phyloP scores from a whole-genome alignment of 1,140 invertebrate species.

The Drosophila kikkawai region DNA sequence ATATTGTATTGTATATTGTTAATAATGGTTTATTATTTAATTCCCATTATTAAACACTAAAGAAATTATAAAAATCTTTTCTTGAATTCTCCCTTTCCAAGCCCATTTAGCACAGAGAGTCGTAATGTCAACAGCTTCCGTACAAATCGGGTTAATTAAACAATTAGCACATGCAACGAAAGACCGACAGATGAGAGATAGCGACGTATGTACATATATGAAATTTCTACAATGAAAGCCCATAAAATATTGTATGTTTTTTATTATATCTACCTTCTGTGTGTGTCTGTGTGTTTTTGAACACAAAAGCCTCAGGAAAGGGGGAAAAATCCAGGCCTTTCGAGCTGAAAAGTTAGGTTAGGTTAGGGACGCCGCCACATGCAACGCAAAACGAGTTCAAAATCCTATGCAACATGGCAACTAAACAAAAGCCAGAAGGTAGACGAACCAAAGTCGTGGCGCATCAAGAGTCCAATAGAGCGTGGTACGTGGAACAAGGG shows the following conservation, averaged over 20 bases:
- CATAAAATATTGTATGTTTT: slow-evolving; percentile 35
- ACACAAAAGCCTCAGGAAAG: slow-evolving; percentile 37
- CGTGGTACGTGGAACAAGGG: slow-evolving; percentile 40
- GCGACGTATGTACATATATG: background rate
- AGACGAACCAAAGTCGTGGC: slow-evolving; percentile 72
- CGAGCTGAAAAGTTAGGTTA: slow-evolving; percentile 74
- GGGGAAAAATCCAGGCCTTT: slow-evolving; percentile 54
- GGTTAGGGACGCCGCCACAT: slow-evolving; percentile 81
- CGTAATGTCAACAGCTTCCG: slow-evolving; percentile 33
- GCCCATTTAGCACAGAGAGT: background rate
- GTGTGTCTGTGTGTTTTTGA: slow-evolving; percentile 4
- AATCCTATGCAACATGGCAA: slow-evolving; percentile 83
- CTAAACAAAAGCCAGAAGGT: slow-evolving; percentile 71
- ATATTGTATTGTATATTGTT: no score
- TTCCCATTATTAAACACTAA: background rate
- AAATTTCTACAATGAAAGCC: slow-evolving; percentile 32
- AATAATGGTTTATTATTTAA: background rate
- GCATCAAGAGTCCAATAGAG: slow-evolving; percentile 67
- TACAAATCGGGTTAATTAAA: slow-evolving; percentile 51
- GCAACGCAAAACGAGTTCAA: slow-evolving; percentile 77
- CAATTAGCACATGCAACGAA: slow-evolving; percentile 59
- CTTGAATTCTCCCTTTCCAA: background rate
- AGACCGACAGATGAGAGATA: slow-evolving; percentile 30
- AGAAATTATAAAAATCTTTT: background rate
- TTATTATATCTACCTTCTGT: slow-evolving; percentile 6